Evolutionary conservation across 2,888 invertebrate genomes (phyloP).

Genomic region (Amorpha juglandis): DNA sequence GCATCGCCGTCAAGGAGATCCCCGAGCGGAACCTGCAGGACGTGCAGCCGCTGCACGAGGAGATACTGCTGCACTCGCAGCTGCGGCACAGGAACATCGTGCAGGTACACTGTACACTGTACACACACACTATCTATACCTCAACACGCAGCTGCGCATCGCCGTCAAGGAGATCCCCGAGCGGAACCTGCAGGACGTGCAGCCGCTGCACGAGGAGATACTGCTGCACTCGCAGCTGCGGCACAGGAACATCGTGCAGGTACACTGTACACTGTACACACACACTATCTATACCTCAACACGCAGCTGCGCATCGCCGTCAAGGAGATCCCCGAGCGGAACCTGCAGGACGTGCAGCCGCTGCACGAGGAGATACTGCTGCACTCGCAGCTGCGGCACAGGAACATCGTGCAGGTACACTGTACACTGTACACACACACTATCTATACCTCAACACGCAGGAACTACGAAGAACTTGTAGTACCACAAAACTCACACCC

Average conservation of each 20-base stretch:
- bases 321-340: slow-evolving; percentile 98
- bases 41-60: slow-evolving; percentile 99
- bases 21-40: slow-evolving; percentile 97
- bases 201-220: slow-evolving; percentile 99
- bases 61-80: slow-evolving; percentile 98
- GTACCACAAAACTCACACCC: too few species aligned
- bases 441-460: too few species aligned
- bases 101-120: slow-evolving; percentile 86
- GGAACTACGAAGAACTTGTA: too few species aligned
- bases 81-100: slow-evolving; percentile 98
- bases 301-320: slow-evolving; percentile 96
- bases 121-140: neutral
- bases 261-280: too few species aligned
- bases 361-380: slow-evolving; percentile 99
- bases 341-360: slow-evolving; percentile 98
- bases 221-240: slow-evolving; percentile 97
- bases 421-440: too few species aligned
- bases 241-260: slow-evolving; percentile 98
- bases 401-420: slow-evolving; percentile 95
- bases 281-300: neutral
- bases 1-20: slow-evolving; percentile 99
- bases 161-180: slow-evolving; percentile 99
- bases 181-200: slow-evolving; percentile 97
- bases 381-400: slow-evolving; percentile 96
- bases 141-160: slow-evolving; percentile 89